A percentile compares a stretch with the other conserved stretches of the same genome.
These are phyloP conservation scores for Hoplias malabaricus DNA, from an alignment of 2,113 vertebrate species.

Conservation along the genomic window DNA sequence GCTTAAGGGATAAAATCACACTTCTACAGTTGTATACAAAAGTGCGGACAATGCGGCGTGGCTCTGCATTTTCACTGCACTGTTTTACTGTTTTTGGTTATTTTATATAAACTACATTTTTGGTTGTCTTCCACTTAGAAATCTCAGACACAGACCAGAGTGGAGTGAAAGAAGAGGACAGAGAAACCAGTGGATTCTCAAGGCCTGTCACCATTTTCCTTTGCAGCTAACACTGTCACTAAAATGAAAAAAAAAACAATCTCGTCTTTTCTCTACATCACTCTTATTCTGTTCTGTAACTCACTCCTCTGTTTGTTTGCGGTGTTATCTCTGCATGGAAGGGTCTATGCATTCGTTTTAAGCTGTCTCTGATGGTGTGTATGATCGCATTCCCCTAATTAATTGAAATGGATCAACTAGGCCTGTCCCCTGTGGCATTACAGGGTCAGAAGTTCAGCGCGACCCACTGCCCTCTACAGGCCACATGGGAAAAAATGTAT, in stretches of 20 bases:
- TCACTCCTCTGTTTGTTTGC: slow-evolving; percentile 3
- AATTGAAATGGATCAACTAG: slow-evolving; percentile 51
- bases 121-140: too few species aligned
- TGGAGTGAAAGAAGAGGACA: too few species aligned
- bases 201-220: background rate
- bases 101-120: too few species aligned
- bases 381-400: slow-evolving; percentile 46
- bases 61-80: too few species aligned
- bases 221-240: too few species aligned
- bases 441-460: slow-evolving; percentile 62
- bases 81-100: too few species aligned
- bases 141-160: too few species aligned
- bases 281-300: background rate
- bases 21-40: too few species aligned
- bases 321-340: background rate
- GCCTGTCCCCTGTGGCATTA: slow-evolving; percentile 47
- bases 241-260: too few species aligned
- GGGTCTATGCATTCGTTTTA: slow-evolving; percentile 3
- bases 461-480: slow-evolving; percentile 36
- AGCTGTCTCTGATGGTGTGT: slow-evolving; percentile 5
- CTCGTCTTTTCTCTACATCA: background rate
- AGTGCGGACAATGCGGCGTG: too few species aligned
- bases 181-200: too few species aligned
- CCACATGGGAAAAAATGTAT: background rate
- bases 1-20: too few species aligned